Percentiles rank a stretch among this genome's conserved stretches.
phyloP scores from a whole-genome alignment of 2,888 invertebrate species.

The Furcula furcula region DNA sequence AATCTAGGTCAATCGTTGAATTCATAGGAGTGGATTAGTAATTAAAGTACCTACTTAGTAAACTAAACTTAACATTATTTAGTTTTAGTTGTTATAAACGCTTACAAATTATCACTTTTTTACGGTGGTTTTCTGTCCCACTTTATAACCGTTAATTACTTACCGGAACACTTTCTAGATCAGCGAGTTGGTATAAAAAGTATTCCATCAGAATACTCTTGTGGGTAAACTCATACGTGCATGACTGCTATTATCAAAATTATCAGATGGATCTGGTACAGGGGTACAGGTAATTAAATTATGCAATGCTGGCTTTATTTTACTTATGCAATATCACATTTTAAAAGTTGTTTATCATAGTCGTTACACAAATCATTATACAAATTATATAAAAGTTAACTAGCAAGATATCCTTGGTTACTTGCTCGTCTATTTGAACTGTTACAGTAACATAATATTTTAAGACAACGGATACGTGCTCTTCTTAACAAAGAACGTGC shows the following conservation, averaged over 20 bases:
- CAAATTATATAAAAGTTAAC: background rate
- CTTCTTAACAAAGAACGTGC: too few species aligned
- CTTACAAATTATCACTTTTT: conserved; percentile 5
- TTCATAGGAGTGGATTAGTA: too few species aligned
- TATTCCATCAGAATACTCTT: background rate
- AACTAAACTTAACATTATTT: too few species aligned
- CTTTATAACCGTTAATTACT: conserved; percentile 13
- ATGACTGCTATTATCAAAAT: conserved; percentile 12
- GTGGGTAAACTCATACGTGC: conserved; percentile 3
- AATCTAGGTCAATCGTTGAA: too few species aligned
- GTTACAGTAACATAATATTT: too few species aligned
- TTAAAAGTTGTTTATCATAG: conserved; percentile 7
- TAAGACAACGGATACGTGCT: too few species aligned
- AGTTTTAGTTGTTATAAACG: background rate
- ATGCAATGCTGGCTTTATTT: conserved; percentile 17
- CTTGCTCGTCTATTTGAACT: too few species aligned
- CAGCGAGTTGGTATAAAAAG: conserved; percentile 6
- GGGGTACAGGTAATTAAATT: conserved; percentile 24
- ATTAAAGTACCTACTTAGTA: too few species aligned
- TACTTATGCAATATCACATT: conserved; percentile 14
- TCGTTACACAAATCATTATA: background rate
- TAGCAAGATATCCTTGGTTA: background rate
- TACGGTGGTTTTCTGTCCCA: conserved; percentile 10
- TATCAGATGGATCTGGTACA: conserved; percentile 16
- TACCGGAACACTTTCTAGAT: conserved; percentile 21